A percentile compares a stretch with the other conserved stretches of the same genome.
Conservation (phyloP, 2,113 vertebrate species). For the Misgurnus mizolepis region DNA sequence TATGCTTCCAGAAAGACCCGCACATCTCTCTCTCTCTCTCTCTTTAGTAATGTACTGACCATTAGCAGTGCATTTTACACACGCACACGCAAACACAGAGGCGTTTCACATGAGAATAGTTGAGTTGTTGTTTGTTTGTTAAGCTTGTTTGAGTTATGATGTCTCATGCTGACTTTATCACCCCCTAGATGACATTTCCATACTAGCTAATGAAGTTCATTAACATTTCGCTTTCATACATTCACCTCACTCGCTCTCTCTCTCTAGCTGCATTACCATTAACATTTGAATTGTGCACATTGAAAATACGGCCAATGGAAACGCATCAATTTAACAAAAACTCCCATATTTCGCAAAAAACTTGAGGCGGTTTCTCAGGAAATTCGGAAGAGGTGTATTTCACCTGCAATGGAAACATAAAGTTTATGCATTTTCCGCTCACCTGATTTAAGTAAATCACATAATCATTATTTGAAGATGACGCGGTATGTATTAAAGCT, state of each 20-base stretch:
- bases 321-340: too few relatives aligned
- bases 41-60: slow-evolving; percentile 12
- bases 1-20: slow-evolving; percentile 4
- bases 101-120: neutral
- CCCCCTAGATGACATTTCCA: neutral
- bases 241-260: neutral
- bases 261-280: neutral
- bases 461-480: too few relatives aligned
- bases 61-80: neutral
- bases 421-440: too few relatives aligned
- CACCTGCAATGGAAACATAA: too few relatives aligned
- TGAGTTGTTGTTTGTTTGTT: slow-evolving; percentile 41
- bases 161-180: neutral
- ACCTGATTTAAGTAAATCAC: too few relatives aligned
- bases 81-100: neutral
- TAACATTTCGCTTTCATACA: slow-evolving; percentile 22
- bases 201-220: slow-evolving; percentile 37
- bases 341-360: too few relatives aligned
- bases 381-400: too few relatives aligned
- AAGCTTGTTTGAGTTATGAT: neutral
- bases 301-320: too few relatives aligned
- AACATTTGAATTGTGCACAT: too few relatives aligned
- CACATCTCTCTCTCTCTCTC: neutral
- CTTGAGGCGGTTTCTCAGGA: too few relatives aligned
- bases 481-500: too few relatives aligned